Conservation (phyloP, 2,888 invertebrate genomes). For the Ophion slaviceki region DNA sequence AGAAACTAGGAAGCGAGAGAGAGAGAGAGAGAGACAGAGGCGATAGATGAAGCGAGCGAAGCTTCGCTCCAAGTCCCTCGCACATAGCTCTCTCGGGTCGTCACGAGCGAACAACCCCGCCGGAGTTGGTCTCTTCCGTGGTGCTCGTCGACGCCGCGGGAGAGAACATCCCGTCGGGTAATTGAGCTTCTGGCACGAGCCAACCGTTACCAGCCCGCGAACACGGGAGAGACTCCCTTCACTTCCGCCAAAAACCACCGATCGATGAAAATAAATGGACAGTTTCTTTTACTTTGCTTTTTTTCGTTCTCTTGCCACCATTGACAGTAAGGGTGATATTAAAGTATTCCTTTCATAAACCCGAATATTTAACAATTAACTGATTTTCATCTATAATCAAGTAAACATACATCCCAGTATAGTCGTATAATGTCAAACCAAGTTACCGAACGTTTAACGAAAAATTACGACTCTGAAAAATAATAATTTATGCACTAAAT, state of each 20-base stretch:
- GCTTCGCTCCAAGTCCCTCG: constrained; percentile 17
- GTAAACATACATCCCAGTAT: too few species aligned
- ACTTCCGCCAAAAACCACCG: constrained; percentile 31
- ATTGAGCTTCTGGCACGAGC: constrained; percentile 62
- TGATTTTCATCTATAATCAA: too few species aligned
- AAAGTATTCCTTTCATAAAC: too few species aligned
- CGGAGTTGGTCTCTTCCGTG: constrained; percentile 38
- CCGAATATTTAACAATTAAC: too few species aligned
- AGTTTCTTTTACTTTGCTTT: neutral
- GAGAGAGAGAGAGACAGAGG: constrained; percentile 1
- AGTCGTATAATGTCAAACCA: too few species aligned
- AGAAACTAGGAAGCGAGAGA: constrained; percentile 5
- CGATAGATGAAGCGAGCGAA: constrained; percentile 31
- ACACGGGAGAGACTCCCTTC: constrained; percentile 21
- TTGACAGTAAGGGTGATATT: too few species aligned
- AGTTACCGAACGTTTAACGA: too few species aligned
- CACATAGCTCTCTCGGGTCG: constrained; percentile 32
- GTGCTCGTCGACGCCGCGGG: constrained; percentile 23
- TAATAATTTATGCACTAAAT: too few species aligned
- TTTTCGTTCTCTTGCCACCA: neutral
- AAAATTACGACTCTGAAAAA: too few species aligned
- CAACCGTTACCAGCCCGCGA: constrained; percentile 25
- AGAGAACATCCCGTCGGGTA: constrained; percentile 53
- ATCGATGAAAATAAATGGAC: neutral
- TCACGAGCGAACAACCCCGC: constrained; percentile 53